These are phyloP conservation scores for Microtus montanus DNA, from an alignment of 2,113 vertebrate genomes.

Conservation along the genomic window DNA sequence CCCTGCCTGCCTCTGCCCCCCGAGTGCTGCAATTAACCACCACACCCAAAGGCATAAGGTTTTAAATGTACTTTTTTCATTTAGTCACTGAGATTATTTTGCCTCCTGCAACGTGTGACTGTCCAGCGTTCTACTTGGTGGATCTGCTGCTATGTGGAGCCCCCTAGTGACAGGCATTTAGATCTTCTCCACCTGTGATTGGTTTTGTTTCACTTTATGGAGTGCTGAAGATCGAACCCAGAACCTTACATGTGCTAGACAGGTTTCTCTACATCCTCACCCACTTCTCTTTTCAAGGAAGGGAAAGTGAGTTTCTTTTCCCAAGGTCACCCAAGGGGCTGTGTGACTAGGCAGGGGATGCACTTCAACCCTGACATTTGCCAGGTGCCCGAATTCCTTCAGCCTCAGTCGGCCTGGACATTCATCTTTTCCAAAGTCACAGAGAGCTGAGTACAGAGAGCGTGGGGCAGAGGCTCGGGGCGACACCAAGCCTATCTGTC, in stretches of 20 bases:
- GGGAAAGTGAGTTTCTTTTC: constrained; percentile 27
- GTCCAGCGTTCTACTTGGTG: too few species aligned
- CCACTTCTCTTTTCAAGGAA: background rate
- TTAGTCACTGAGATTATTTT: background rate
- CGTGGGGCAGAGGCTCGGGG: background rate
- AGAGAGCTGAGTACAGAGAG: background rate
- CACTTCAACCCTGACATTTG: background rate
- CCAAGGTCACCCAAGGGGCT: background rate
- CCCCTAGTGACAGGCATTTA: background rate
- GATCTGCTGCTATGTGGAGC: background rate
- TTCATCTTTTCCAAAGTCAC: background rate
- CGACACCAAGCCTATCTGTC: background rate
- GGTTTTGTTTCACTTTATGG: background rate
- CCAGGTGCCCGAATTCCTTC: background rate
- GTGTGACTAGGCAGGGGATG: background rate
- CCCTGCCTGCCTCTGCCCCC: background rate
- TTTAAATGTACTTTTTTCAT: constrained; percentile 10
- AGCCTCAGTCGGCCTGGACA: background rate
- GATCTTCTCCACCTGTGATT: background rate
- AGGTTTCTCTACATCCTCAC: background rate
- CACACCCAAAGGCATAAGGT: background rate
- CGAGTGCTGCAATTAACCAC: background rate
- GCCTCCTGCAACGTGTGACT: background rate
- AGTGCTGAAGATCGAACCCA: background rate
- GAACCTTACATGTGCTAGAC: background rate